Evolutionary conservation across 2,888 invertebrate species (phyloP).

Genomic region (Thereva unica): DNA sequence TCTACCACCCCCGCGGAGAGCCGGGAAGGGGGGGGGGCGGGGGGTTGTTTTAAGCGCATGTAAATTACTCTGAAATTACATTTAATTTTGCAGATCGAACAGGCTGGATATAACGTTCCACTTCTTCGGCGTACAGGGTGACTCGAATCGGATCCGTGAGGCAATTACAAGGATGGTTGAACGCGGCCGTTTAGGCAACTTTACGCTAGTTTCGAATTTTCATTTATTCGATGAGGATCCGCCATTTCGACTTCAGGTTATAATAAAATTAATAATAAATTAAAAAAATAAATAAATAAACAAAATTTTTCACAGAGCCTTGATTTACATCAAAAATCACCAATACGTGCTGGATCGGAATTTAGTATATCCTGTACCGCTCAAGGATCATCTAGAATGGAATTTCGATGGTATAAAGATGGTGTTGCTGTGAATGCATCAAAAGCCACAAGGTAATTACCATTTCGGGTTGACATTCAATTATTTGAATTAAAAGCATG

Average conservation of each 20-base stretch:
- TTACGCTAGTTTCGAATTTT: slow-evolving; percentile 67
- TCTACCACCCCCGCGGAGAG: background rate
- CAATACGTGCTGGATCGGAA: slow-evolving; percentile 72
- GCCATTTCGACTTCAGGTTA: slow-evolving; percentile 70
- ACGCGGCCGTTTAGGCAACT: slow-evolving; percentile 64
- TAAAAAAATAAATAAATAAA: too few relatives aligned
- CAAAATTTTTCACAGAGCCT: slow-evolving; percentile 56
- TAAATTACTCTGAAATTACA: background rate
- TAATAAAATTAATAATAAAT: slow-evolving; percentile 19
- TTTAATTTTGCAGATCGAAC: slow-evolving; percentile 49
- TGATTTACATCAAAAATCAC: slow-evolving; percentile 60
- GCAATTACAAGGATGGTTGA: slow-evolving; percentile 65
- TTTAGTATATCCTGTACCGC: slow-evolving; percentile 78
- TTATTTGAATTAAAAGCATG: slow-evolving; percentile 21
- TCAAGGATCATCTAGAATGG: slow-evolving; percentile 74
- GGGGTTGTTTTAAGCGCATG: background rate
- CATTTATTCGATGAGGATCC: slow-evolving; percentile 74
- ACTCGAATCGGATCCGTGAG: slow-evolving; percentile 55
- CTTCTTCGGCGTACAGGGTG: slow-evolving; percentile 58
- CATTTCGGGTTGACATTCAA: slow-evolving; percentile 6
- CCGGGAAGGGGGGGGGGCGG: too few relatives aligned
- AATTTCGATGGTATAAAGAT: slow-evolving; percentile 83
- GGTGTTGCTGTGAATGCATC: slow-evolving; percentile 75
- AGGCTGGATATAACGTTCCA: slow-evolving; percentile 62
- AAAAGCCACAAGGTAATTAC: slow-evolving; percentile 69